A percentile compares a stretch with the other conserved stretches of the same genome.
These are phyloP conservation scores for Machimus atricapillus DNA, from an alignment of 2,888 invertebrate genomes.

Conservation along the genomic window DNA sequence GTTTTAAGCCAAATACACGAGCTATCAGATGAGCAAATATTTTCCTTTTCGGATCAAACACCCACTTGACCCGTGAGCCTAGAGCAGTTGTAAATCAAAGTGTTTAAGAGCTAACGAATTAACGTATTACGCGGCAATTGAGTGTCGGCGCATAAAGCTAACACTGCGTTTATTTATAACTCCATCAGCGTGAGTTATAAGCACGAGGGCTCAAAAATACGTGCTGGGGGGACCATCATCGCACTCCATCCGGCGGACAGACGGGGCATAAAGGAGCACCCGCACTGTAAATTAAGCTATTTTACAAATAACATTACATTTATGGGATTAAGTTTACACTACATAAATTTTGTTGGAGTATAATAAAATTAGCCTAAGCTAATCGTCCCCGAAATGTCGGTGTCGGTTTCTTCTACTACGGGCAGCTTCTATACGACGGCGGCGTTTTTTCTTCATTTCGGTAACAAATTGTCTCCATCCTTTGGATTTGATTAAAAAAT, in stretches of 20 bases:
- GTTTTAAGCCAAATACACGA: neutral
- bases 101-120: neutral
- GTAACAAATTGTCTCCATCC: constrained; percentile 32
- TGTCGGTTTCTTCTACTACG: constrained; percentile 40
- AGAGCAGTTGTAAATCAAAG: neutral
- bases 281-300: constrained; percentile 35
- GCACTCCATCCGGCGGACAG: neutral
- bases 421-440: neutral
- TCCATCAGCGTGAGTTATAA: constrained; percentile 29
- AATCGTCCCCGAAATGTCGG: constrained; percentile 55
- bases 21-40: neutral
- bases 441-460: constrained; percentile 30
- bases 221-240: neutral
- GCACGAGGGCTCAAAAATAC: neutral
- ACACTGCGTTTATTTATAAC: constrained; percentile 16
- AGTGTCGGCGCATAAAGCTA: neutral
- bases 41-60: neutral
- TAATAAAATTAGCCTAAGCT: constrained; percentile 52
- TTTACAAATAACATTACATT: constrained; percentile 53
- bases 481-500: constrained; percentile 41
- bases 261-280: neutral
- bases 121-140: neutral
- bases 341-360: constrained; percentile 56
- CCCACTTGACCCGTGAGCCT: neutral
- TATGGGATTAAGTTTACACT: constrained; percentile 57